A percentile compares a stretch with the other conserved stretches of the same genome.
Evolutionary conservation across 2,113 vertebrate species (phyloP).

Genomic region (Oryzias melastigma): DNA sequence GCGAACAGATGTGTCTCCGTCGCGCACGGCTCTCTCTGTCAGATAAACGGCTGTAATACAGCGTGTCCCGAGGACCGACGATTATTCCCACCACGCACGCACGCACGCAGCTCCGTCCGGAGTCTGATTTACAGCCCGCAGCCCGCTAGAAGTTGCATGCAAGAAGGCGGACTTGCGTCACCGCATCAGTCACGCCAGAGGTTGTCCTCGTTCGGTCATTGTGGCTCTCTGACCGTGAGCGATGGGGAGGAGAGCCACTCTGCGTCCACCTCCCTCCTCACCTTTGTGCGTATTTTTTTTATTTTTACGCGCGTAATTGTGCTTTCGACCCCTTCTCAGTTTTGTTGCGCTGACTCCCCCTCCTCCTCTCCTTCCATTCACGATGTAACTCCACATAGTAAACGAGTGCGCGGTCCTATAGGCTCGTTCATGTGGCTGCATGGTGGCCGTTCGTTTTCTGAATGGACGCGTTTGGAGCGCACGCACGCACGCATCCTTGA

Average conservation of each 20-base stretch:
- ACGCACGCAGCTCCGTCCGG: slow-evolving; percentile 5
- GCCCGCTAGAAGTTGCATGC: slow-evolving; percentile 49
- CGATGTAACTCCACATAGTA: slow-evolving; percentile 39
- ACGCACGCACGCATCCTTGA: slow-evolving; percentile 18
- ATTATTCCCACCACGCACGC: not conserved
- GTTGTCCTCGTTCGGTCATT: slow-evolving; percentile 23
- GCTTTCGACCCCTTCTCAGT: slow-evolving; percentile 10
- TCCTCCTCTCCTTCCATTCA: slow-evolving; percentile 47
- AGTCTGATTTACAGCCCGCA: slow-evolving; percentile 2
- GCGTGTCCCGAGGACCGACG: slow-evolving; percentile 23
- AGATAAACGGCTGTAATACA: slow-evolving; percentile 52
- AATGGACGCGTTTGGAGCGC: slow-evolving; percentile 47
- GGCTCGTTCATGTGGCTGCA: slow-evolving; percentile 53
- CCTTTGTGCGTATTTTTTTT: slow-evolving; percentile 22
- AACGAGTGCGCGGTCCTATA: slow-evolving; percentile 49
- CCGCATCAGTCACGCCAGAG: slow-evolving; percentile 28
- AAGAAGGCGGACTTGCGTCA: slow-evolving; percentile 26
- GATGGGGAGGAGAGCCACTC: slow-evolving; percentile 18
- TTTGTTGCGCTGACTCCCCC: slow-evolving; percentile 34
- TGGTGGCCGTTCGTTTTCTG: slow-evolving; percentile 54
- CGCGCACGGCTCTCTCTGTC: slow-evolving; percentile 55
- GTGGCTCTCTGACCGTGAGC: not conserved
- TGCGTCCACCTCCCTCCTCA: slow-evolving; percentile 18
- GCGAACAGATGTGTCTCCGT: slow-evolving; percentile 62
- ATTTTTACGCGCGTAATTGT: slow-evolving; percentile 15